phyloP scores from a whole-genome alignment of 1,140 invertebrate genomes.

The Calycopis cecrops region DNA sequence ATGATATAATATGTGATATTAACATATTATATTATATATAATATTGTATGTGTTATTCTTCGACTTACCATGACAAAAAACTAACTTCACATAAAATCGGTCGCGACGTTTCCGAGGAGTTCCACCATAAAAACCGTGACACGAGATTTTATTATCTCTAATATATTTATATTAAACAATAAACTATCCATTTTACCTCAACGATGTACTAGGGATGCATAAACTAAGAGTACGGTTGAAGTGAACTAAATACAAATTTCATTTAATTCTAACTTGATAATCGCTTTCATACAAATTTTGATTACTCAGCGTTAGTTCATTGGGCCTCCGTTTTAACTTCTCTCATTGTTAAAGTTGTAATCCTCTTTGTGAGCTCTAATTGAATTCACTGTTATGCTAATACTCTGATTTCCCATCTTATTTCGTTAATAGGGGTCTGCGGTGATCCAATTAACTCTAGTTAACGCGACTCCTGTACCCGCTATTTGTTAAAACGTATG shows the following conservation, averaged over 20 bases:
- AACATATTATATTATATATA: too few species aligned
- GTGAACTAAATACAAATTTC: slow-evolving; percentile 36
- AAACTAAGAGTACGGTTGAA: slow-evolving; percentile 14
- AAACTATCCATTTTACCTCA: too few species aligned
- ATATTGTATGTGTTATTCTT: too few species aligned
- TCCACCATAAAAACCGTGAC: too few species aligned
- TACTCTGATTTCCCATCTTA: slow-evolving; percentile 74
- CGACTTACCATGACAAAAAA: too few species aligned
- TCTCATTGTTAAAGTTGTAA: slow-evolving; percentile 74
- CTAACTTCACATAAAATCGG: too few species aligned
- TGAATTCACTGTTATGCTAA: slow-evolving; percentile 74
- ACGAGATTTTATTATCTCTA: too few species aligned
- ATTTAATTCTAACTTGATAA: slow-evolving; percentile 61
- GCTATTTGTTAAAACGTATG: too few species aligned
- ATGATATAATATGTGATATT: too few species aligned
- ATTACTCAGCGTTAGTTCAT: slow-evolving; percentile 68
- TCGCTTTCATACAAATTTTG: slow-evolving; percentile 63
- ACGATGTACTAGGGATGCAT: background rate
- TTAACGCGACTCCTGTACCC: slow-evolving; percentile 68
- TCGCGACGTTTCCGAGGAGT: too few species aligned
- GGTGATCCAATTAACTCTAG: slow-evolving; percentile 72
- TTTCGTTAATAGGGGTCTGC: slow-evolving; percentile 73
- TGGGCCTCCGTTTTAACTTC: slow-evolving; percentile 63
- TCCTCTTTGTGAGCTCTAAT: slow-evolving; percentile 72
- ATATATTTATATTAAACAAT: too few species aligned